Conservation (phyloP, 2,113 vertebrate species). For the Bubo bubo region DNA sequence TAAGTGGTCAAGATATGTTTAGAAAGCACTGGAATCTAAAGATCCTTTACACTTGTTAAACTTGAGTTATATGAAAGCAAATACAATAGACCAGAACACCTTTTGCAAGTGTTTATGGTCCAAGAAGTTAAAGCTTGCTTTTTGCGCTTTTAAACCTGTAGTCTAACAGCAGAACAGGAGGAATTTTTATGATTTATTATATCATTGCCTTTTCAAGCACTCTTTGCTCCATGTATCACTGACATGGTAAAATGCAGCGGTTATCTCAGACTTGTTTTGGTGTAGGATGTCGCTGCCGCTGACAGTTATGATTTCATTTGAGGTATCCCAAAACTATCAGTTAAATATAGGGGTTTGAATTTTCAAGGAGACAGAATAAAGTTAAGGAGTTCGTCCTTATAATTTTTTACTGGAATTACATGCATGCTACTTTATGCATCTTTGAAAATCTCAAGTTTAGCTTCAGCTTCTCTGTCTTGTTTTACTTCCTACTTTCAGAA, state of each 20-base stretch:
- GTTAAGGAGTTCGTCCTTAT: background rate
- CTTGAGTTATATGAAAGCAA: background rate
- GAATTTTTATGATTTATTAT: constrained; percentile 11
- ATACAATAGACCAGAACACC: background rate
- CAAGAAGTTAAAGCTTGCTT: background rate
- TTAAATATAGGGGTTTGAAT: background rate
- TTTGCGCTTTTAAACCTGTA: background rate
- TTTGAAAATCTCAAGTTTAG: background rate
- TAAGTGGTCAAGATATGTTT: background rate
- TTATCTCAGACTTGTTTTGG: background rate
- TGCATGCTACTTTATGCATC: background rate
- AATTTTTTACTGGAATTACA: background rate
- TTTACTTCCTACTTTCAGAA: background rate
- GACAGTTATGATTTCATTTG: background rate
- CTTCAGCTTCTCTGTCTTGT: background rate
- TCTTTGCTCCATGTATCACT: background rate
- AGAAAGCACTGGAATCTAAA: background rate
- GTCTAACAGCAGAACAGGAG: background rate
- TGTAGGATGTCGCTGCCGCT: background rate
- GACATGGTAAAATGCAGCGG: background rate
- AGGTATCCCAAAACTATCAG: background rate
- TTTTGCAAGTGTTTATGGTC: background rate
- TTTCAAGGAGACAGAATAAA: background rate
- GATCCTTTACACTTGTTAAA: background rate
- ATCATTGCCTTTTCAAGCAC: constrained; percentile 21